A percentile compares a stretch with the other conserved stretches of the same genome.
phyloP scores from a whole-genome alignment of 2,888 invertebrate species.

The Megaustenia siamemsis region DNA sequence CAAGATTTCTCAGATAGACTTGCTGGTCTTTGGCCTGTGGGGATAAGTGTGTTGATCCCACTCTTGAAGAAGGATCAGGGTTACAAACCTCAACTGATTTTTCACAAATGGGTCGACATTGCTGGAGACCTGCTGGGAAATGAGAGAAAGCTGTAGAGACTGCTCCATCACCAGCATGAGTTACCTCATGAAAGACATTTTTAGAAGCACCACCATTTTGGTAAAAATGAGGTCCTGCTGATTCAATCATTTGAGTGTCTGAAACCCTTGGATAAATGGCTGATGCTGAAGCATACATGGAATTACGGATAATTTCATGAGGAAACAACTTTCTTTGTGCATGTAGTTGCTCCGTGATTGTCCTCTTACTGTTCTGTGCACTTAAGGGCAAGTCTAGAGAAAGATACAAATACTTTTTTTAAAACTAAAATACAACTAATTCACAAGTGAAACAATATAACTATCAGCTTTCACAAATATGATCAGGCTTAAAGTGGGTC shows the following conservation, averaged over 20 bases:
- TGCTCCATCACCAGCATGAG: conserved; percentile 6
- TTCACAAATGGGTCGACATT: background rate
- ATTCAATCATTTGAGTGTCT: background rate
- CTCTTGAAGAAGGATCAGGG: background rate
- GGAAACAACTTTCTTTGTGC: background rate
- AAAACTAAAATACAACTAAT: no score
- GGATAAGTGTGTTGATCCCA: background rate
- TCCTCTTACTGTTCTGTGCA: background rate
- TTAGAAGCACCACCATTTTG: background rate
- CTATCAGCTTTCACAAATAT: no score
- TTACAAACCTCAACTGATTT: background rate
- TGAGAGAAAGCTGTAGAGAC: background rate
- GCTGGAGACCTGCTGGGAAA: background rate
- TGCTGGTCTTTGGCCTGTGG: conserved; percentile 20
- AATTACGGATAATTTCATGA: background rate
- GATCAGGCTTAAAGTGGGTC: no score
- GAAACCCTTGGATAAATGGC: conserved; percentile 3
- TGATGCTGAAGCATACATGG: conserved; percentile 24
- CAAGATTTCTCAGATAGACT: conserved; percentile 24
- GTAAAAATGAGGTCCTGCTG: background rate
- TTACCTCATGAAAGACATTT: background rate
- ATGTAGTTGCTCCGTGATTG: background rate
- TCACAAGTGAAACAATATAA: no score
- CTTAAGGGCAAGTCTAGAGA: background rate
- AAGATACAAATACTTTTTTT: background rate